phyloP scores from a whole-genome alignment of 2,113 vertebrate species.

The Peromyscus californicus region DNA sequence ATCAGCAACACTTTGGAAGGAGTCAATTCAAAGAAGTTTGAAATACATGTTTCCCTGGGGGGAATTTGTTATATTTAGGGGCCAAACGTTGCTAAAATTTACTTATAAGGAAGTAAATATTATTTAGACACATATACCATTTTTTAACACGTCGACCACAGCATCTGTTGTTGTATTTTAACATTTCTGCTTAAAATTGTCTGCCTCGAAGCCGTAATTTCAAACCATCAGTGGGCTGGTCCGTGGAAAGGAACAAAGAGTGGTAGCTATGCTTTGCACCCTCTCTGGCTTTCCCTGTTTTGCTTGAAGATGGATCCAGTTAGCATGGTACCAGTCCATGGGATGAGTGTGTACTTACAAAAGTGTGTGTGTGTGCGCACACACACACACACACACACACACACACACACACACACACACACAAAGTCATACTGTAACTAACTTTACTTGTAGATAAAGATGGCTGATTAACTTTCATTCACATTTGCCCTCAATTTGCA shows the following conservation, averaged over 20 bases:
- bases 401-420: not conserved
- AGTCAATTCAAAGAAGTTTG: not conserved
- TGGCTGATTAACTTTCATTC: not conserved
- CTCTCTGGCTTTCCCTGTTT: not conserved
- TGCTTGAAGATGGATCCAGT: not conserved
- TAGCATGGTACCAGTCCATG: not conserved
- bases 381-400: not conserved
- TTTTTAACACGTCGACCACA: constrained; percentile 6
- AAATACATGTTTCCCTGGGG: not conserved
- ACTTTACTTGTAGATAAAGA: not conserved
- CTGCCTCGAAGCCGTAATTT: not conserved
- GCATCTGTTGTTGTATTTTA: constrained; percentile 52
- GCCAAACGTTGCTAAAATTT: constrained; percentile 63
- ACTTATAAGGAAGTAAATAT: constrained; percentile 65
- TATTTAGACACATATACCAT: constrained; percentile 36
- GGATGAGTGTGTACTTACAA: not conserved
- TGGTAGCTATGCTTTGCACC: fast-evolving
- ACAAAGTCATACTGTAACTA: not conserved
- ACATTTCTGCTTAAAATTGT: constrained; percentile 40
- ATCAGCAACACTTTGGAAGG: not conserved
- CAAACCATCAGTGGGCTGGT: not conserved
- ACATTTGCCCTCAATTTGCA: not conserved
- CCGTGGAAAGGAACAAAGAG: not conserved
- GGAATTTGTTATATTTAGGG: constrained; percentile 23
- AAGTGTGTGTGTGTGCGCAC: not conserved